Base-by-base conservation (phyloP, 2,888 invertebrate species). In the Diarsia rubi region DNA sequence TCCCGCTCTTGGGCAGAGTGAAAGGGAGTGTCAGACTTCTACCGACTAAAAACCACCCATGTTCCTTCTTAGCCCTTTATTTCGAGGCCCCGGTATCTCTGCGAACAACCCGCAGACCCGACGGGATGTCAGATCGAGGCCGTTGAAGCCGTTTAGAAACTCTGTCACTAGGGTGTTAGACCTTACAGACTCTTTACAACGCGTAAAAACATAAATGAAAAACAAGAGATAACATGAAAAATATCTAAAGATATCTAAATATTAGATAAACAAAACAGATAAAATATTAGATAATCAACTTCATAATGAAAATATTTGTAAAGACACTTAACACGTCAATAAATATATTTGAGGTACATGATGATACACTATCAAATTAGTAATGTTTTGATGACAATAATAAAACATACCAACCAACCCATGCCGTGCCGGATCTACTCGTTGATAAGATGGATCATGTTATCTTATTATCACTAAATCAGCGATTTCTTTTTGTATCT, bases 281-380 rank as follows among this genome's bases (percentile, higher is more conserved):
- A n/a, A n/a, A n/a, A 37, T 6, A 54, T 24, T 54, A 60, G 42
- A 66, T 75, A 47, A 75, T 49, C 11, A 66, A 44, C 31, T 19
- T 60, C 47, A 65, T 59, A 42, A 63, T 49, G 44, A 81, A 78
- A 82, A 82, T 82, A 76, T 82, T 76, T 54, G 76, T 75, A n/a
- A 21, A 49, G 24, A 73, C 57, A 76, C 9, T 12, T 45, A 19
- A 37, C 4, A 31, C 19, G 12, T 27, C 64, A 75, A 65, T 78
- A 66, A 78, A 75, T 31, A 45, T 42, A 47, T 47, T 54, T 16
- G 14, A 12, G 24, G 42, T 27, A 19, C 19, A 27, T 57, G 14
- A 24, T 42, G 49, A 78, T 70, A 70, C 37, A 49, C 14, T 60
- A 83, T 65, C 64, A 42, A 69, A 69, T 69, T 47, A 73, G 19